Evolutionary conservation across 2,113 vertebrate species (phyloP), one percentile per base, ranked within the genome.

Genomic region (Poecile atricapillus): DNA sequence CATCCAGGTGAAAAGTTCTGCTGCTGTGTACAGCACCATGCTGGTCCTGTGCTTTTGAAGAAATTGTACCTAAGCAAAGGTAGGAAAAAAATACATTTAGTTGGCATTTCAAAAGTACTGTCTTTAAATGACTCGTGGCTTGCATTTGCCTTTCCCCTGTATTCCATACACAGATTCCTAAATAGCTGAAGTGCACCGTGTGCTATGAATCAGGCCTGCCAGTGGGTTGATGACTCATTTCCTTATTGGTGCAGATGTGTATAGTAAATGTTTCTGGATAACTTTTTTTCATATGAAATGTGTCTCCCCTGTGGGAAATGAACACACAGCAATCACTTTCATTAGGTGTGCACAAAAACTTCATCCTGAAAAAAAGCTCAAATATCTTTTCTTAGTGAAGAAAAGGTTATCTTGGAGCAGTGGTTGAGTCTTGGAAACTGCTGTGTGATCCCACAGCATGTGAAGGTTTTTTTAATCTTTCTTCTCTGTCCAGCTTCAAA

Each of bases 211-310:
- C 70, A 73, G 79, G 63, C 37, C 67, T 90, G 92, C 74, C 53
- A 44, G 70, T 20, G 68, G 10, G 43, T 37, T 63, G 79, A 28
- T 93, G 95, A 95, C 88, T 97, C 95, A 94, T 67, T 92, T 93
- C 95, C 95, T 92, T 94, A 62, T 80, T 88, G 96, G 55, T 94
- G 90, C 94, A 92, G 90, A 95, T 93, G 95, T 86, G 76, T 80
- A 49, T 21, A 80, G 88, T 87, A 88, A 90, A 86, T 53, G 88
- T 58, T 95, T 90, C 88, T 94, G 88, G 92, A 50, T 73, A 62
- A 83, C 71, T 89, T 58, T 53, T 39, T 80, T 47, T 53, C 55
- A 27, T 53, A 25, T 41, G 41, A 88, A 95, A 92, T 73, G 59
- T 44, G 5, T 70, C 68, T 95, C 70, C 49, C 71, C 63, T 46